Percentiles rank a stretch among this genome's conserved stretches.
phyloP scores from a whole-genome alignment of 2,888 invertebrate genomes.

The Neuroscelio doddi region DNA sequence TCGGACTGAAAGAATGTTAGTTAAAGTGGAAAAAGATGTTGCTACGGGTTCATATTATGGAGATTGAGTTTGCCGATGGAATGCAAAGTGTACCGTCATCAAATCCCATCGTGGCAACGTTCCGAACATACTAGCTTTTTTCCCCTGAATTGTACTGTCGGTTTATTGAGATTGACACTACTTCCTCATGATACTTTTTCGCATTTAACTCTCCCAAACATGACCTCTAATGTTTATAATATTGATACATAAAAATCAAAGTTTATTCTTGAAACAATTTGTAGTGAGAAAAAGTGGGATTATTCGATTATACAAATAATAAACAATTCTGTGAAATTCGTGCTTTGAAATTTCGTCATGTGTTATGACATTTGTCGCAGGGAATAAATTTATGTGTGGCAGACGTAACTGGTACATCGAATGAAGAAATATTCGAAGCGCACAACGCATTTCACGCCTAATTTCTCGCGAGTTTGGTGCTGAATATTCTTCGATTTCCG shows the following conservation, averaged over 20 bases:
- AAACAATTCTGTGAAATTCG: too few relatives aligned
- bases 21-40: slow-evolving; percentile 31
- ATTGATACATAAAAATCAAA: not conserved
- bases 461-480: slow-evolving; percentile 63
- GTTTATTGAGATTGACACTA: slow-evolving; percentile 53
- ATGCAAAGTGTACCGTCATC: slow-evolving; percentile 50
- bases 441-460: slow-evolving; percentile 68
- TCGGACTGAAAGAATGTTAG: slow-evolving; percentile 21
- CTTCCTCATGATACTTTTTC: slow-evolving; percentile 14
- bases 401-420: slow-evolving; percentile 48
- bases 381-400: slow-evolving; percentile 34
- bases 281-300: too few relatives aligned
- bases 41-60: slow-evolving; percentile 52
- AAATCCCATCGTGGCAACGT: too few relatives aligned
- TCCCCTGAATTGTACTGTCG: slow-evolving; percentile 26
- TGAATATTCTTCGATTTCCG: slow-evolving; percentile 61
- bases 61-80: slow-evolving; percentile 51
- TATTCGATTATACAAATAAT: too few relatives aligned
- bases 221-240: too few relatives aligned
- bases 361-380: too few relatives aligned
- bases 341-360: too few relatives aligned
- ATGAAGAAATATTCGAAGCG: slow-evolving; percentile 65
- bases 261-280: too few relatives aligned
- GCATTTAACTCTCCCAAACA: not conserved
- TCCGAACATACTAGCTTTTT: slow-evolving; percentile 15